A percentile compares a stretch with the other conserved stretches of the same genome.
Evolutionary conservation across 2,797 vertebrate genomes (phyloP).

Genomic region (Pantherophis alleghaniensis): DNA sequence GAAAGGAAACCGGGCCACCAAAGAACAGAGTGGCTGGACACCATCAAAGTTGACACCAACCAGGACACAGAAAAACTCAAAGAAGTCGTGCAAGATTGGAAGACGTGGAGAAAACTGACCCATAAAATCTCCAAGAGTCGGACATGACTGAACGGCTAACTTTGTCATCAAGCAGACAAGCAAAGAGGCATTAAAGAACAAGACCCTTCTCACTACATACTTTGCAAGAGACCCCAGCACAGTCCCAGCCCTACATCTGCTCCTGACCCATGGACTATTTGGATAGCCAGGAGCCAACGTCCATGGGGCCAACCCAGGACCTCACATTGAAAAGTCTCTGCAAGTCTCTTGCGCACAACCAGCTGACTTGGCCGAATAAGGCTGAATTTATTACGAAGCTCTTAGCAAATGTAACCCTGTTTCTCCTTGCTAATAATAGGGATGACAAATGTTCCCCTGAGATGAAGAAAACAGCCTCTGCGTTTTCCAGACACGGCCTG

Average conservation of each 20-base stretch:
- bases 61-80: background rate
- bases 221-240: background rate
- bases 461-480: conserved; percentile 61
- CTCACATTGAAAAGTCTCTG: conserved; percentile 59
- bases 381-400: conserved; percentile 72
- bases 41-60: background rate
- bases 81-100: background rate
- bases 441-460: conserved; percentile 72
- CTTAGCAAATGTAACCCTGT: conserved; percentile 71
- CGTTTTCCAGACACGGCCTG: conserved; percentile 67
- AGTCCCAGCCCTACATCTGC: too few species aligned
- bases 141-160: background rate
- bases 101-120: background rate
- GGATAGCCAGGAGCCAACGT: background rate
- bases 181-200: background rate
- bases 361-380: conserved; percentile 65
- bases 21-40: background rate
- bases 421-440: conserved; percentile 58
- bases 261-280: background rate
- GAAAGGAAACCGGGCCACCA: background rate
- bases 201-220: too few species aligned
- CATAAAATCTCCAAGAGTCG: background rate
- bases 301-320: conserved; percentile 17
- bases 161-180: background rate
- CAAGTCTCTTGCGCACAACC: conserved; percentile 58